These are phyloP conservation scores for Thumatha senex DNA, from an alignment of 2,888 invertebrate species.

Conservation along the genomic window DNA sequence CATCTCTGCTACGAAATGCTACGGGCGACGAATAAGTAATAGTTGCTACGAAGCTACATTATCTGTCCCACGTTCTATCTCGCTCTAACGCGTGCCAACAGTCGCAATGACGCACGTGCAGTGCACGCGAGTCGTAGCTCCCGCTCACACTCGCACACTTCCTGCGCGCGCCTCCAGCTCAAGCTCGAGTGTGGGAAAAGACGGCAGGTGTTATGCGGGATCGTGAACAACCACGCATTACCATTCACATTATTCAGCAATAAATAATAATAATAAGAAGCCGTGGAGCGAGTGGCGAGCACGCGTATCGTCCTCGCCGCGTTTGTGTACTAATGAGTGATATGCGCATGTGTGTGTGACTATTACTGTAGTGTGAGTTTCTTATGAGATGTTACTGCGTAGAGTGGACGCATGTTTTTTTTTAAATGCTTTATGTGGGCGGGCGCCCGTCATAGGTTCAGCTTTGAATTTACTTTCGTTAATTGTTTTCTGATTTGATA, in stretches of 20 bases:
- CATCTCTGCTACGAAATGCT: conserved; percentile 31
- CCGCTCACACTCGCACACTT: conserved; percentile 70
- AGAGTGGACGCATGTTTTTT: conserved; percentile 57
- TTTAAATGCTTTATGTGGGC: conserved; percentile 70
- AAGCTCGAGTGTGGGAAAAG: conserved; percentile 83
- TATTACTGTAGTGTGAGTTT: conserved; percentile 34
- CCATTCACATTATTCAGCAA: conserved; percentile 84
- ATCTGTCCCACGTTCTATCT: conserved; percentile 52
- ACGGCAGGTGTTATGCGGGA: conserved; percentile 85
- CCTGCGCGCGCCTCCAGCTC: conserved; percentile 72
- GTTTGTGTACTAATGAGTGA: conserved; percentile 73
- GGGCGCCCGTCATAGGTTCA: conserved; percentile 74
- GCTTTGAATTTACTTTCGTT: conserved; percentile 69
- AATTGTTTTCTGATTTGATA: conserved; percentile 68
- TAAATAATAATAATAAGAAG: conserved; percentile 84
- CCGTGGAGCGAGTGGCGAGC: conserved; percentile 81
- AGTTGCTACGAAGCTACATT: conserved; percentile 38
- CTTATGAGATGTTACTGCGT: conserved; percentile 43
- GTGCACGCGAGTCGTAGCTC: conserved; percentile 62
- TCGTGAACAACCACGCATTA: conserved; percentile 84
- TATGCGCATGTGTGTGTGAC: conserved; percentile 56
- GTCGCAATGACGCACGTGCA: conserved; percentile 63
- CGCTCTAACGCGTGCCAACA: conserved; percentile 44
- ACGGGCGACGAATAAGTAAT: conserved; percentile 4
- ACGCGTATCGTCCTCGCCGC: conserved; percentile 72